A percentile compares a stretch with the other conserved stretches of the same genome.
Evolutionary conservation across 2,113 vertebrate genomes (phyloP).

Genomic region (Noctilio leporinus): DNA sequence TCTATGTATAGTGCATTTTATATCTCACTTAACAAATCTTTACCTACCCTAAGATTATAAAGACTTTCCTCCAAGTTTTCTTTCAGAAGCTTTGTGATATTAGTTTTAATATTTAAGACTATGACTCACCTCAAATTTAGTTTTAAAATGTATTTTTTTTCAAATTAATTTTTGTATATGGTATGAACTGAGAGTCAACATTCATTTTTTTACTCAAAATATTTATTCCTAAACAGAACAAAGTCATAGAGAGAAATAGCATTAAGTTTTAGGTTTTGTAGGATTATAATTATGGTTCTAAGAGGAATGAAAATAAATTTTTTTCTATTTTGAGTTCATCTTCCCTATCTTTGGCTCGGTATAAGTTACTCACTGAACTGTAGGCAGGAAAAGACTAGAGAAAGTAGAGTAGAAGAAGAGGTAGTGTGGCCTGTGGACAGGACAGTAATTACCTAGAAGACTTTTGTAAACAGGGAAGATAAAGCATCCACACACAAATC

Average conservation of each 20-base stretch:
- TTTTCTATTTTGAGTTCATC: not conserved
- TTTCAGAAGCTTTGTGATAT: not conserved
- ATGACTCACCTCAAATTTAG: not conserved
- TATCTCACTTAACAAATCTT: not conserved
- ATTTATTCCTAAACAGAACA: not conserved
- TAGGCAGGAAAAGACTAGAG: not conserved
- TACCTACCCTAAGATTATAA: not conserved
- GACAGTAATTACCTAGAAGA: not conserved
- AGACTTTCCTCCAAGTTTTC: not conserved
- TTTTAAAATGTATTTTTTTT: no score
- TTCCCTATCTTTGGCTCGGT: not conserved
- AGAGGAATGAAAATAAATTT: not conserved
- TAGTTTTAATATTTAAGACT: not conserved
- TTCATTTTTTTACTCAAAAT: not conserved
- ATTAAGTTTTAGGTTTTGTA: not conserved
- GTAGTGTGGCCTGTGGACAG: not conserved
- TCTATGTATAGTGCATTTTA: not conserved
- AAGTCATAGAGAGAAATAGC: not conserved
- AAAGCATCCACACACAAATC: not conserved
- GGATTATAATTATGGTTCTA: not conserved
- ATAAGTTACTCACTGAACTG: not conserved
- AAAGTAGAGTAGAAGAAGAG: not conserved
- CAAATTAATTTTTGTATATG: not conserved
- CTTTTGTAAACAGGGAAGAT: not conserved
- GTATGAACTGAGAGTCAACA: not conserved